Evolutionary conservation across 1,140 invertebrate genomes (phyloP), one percentile per base, ranked within the genome.

Genomic region (Temnothorax curvispinosus): DNA sequence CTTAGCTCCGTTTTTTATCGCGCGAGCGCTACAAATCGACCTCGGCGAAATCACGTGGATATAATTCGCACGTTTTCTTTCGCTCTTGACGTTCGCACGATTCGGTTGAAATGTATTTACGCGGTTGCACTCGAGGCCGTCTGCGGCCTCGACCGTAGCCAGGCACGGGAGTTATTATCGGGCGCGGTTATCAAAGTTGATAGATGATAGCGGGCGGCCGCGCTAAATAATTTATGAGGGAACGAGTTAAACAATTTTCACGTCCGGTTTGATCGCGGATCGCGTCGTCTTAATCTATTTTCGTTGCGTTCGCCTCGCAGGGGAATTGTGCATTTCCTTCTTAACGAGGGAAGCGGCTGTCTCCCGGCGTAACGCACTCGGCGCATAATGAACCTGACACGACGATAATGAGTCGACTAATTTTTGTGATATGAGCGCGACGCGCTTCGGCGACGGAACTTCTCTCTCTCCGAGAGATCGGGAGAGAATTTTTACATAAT

Each of bases 221-320:
- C 65, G 80, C 80, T 91, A 86, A 90, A 91, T 91, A 91, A 91
- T 91, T 91, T 86, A 91, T 90, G 89, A 90, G 64, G 50, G 77
- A 78, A 76, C 89, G 71, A 67, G 84, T 90, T 91, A 89, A 91
- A 91, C 89, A 91, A 91, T 91, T 90, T 91, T 84, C 89, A 78
- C 72, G 88, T 91, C 89, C 86, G 86, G 78, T 89, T 60, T 58
- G 78, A 89, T 88, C 87, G 84, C 21, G 56, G 77, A 62, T 80
- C 27, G 35, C 52, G 69, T 87, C 88, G 65, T 62, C 54, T 85
- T 78, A 54, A 72, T 82, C 87, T 82, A 88, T 84, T 90, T 86
- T 90, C 81, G 50, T 65, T 71, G 58, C 88, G 76, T 69, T 60
- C 76, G 62, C 75, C 85, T 82, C 62, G 60, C 64, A 67, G 62